Base-by-base conservation (phyloP, 53 echinoderm and acorn worm genomes). In the Echinometra lucunter region DNA sequence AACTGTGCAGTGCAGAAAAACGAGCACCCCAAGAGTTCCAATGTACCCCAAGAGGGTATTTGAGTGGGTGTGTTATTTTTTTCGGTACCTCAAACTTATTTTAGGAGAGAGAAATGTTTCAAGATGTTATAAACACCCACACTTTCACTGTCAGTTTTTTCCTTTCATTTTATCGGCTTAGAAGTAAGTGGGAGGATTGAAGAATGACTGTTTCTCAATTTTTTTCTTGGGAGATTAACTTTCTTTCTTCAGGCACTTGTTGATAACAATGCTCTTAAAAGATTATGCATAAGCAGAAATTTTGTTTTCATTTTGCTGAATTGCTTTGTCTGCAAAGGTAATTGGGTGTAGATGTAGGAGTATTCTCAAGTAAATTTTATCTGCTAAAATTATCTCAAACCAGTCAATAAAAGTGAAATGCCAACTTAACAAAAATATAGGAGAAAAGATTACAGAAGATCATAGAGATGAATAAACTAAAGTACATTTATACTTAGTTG, bases 111-210 rank as follows among this genome's bases (percentile, higher is more conserved):
- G 53, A 88, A 88, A 88, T 82, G 88, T 88, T 88, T 88, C 88
- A 88, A 88, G 88, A 88, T 88, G 56, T 88, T 88, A 88, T 53
- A 45, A 88, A 88, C 88, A 88, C 88, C 88, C 88, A 88, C 88
- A 28, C 56, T 88, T 56, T 49, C 83, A 10, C 44, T 44, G 44
- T 82, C 55, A 18, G 53, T 49, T 28, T 88, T 28, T 53, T 18
- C 44, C 44, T 42, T 12, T 72, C 83, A 23, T 83, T 47, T 45
- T 49, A 15, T 88, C 0, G 34, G 55, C 56, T 88, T 28, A 28
- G 88, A 88, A 1, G 45, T 11, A 88, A 21, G 88, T 88, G 88
- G 88, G 88, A 88, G 88, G 88, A 88, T 15, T 42, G 83, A 47
- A 47, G 45, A 83, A 83, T 83, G 83, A 83, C 45, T 83, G 83